Conservation (phyloP, 2,113 vertebrate species). For the Phalacrocorax pelagicus region DNA sequence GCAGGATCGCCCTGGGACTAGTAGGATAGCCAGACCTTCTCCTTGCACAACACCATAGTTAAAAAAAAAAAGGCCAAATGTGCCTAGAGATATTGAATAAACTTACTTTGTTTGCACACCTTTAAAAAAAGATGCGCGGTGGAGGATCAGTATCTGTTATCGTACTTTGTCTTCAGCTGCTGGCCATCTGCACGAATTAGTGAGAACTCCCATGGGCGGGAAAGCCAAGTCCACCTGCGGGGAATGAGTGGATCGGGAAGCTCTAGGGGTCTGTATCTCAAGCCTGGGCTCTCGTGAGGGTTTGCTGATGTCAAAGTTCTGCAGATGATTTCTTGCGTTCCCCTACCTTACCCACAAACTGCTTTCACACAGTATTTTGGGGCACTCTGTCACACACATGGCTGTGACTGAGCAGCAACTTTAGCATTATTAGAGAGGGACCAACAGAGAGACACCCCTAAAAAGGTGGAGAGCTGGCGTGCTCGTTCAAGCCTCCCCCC, state of each 20-base stretch:
- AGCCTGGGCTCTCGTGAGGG: neutral
- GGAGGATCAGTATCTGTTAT: neutral
- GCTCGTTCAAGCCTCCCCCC: neutral
- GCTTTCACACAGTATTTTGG: neutral
- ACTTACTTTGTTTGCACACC: neutral
- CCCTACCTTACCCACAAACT: neutral
- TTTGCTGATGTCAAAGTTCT: neutral
- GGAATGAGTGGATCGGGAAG: no score
- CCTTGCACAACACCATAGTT: neutral
- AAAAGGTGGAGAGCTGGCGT: neutral
- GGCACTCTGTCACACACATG: neutral
- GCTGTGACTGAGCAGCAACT: neutral
- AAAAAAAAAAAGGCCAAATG: neutral
- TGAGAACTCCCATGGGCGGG: neutral
- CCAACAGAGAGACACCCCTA: neutral
- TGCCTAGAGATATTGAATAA: neutral
- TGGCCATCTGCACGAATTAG: accelerated
- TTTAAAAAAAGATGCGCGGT: neutral
- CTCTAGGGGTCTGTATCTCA: neutral
- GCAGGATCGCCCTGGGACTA: neutral
- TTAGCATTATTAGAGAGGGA: neutral
- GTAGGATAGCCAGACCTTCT: neutral
- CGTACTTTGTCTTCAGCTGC: neutral
- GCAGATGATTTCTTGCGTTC: neutral
- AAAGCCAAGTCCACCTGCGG: neutral